Evolutionary conservation across 2,888 invertebrate genomes (phyloP).

Genomic region (Sphinx pinastri): DNA sequence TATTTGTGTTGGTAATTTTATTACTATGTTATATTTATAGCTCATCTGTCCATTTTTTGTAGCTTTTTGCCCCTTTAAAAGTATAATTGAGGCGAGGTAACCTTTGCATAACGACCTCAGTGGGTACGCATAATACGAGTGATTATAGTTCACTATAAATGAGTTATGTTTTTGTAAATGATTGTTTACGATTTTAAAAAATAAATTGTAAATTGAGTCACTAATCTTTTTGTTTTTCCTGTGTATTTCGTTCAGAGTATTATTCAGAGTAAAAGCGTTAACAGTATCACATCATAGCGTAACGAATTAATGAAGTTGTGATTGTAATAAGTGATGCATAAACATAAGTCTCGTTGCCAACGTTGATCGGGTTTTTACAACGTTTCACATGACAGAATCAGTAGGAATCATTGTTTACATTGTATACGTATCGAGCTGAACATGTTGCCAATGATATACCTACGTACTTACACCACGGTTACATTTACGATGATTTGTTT

Average conservation of each 20-base stretch:
- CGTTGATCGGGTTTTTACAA: conserved; percentile 23
- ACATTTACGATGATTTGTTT: no score
- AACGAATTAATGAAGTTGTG: conserved; percentile 22
- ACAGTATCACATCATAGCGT: conserved; percentile 5
- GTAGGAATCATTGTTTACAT: conserved; percentile 21
- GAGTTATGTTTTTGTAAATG: neutral
- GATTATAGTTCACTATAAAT: neutral
- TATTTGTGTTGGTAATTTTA: conserved; percentile 21
- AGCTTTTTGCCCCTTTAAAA: conserved; percentile 7
- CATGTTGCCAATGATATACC: neutral
- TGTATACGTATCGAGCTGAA: conserved; percentile 13
- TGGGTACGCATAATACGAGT: neutral
- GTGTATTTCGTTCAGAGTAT: neutral
- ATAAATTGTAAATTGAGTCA: no score
- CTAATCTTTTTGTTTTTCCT: no score
- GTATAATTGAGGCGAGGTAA: conserved; percentile 10
- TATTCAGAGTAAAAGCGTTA: neutral
- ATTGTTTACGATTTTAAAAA: no score
- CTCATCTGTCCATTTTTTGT: conserved; percentile 7
- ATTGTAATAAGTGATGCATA: conserved; percentile 21
- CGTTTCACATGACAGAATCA: conserved; percentile 24
- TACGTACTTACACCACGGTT: neutral
- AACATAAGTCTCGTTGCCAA: conserved; percentile 27
- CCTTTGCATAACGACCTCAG: neutral
- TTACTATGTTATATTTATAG: conserved; percentile 16